These are phyloP conservation scores for Thysanoteuthis rhombus DNA, from an alignment of 2,888 invertebrate species.

Conservation along the genomic window DNA sequence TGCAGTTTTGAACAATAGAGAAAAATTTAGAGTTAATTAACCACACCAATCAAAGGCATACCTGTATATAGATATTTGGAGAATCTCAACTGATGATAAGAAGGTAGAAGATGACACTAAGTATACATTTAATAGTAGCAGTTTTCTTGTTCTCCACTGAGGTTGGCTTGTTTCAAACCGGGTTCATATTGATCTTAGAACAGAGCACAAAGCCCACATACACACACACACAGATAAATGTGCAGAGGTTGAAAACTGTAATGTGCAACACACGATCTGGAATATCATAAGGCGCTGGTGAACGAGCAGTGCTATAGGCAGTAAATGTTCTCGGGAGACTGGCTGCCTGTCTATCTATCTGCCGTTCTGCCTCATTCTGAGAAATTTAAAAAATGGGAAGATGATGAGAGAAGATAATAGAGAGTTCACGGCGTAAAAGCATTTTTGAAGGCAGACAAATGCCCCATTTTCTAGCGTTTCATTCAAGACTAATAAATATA, in stretches of 20 bases:
- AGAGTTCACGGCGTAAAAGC: background rate
- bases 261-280: background rate
- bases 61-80: background rate
- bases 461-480: background rate
- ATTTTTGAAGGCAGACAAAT: background rate
- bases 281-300: background rate
- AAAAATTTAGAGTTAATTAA: no score
- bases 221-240: background rate
- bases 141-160: background rate
- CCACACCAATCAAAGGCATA: no score
- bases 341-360: background rate
- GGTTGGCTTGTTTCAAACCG: background rate
- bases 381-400: background rate
- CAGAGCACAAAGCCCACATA: background rate
- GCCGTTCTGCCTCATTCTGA: background rate
- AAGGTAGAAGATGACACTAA: background rate
- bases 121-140: background rate
- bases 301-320: background rate
- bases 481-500: background rate
- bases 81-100: background rate
- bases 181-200: background rate
- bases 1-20: no score
- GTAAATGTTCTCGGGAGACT: background rate
- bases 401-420: background rate
- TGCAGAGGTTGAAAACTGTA: background rate